Evolutionary conservation across 2,113 vertebrate genomes (phyloP), one percentile per base, ranked within the genome.

Genomic region (Theropithecus gelada): DNA sequence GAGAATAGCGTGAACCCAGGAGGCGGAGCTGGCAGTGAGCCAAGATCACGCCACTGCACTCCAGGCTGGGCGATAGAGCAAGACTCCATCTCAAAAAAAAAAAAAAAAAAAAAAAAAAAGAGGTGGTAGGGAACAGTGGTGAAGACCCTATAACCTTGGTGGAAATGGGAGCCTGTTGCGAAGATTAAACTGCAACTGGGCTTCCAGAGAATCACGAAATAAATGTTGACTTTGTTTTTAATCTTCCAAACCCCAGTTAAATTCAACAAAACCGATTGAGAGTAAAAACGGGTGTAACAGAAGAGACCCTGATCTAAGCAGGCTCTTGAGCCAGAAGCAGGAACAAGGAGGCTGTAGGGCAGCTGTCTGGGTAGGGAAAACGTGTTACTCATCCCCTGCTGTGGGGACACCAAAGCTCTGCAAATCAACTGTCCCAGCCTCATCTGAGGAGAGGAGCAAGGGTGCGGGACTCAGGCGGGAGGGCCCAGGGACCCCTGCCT

Each of bases 141-240:
- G 35, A 45, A 32, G 16, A 64, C 52, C 30, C 12, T 13, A 1
- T 27, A 50, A 76, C 3, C 3, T 9, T 68, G 52, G 43, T 57
- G 75, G 45, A 13, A 45, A 64, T 11, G 17, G 50, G 70, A 88
- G 66, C 64, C 52, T 72, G 93, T 70, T 95, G 50, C 78, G 59
- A 84, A 43, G 43, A 61, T 64, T 59, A 79, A 17, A 45, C 78
- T 3, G 20, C 80, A 57, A 57, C 40, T 1, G 0, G 32, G 38
- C 40, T 68, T 81, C 20, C 6, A 68, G 70, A 92, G 70, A 79
- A 84, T 88, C 76, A 38, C 7, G 40, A 85, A 88, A 72, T 85
- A 92, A 90, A 85, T 57, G 76, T 12, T 76, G 75, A 78, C 70
- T 92, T 92, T 84, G 50, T 55, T 88, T 92, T 59, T 45, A 87